Base-by-base conservation (phyloP, 2,113 vertebrate genomes). In the Macquaria australasica region DNA sequence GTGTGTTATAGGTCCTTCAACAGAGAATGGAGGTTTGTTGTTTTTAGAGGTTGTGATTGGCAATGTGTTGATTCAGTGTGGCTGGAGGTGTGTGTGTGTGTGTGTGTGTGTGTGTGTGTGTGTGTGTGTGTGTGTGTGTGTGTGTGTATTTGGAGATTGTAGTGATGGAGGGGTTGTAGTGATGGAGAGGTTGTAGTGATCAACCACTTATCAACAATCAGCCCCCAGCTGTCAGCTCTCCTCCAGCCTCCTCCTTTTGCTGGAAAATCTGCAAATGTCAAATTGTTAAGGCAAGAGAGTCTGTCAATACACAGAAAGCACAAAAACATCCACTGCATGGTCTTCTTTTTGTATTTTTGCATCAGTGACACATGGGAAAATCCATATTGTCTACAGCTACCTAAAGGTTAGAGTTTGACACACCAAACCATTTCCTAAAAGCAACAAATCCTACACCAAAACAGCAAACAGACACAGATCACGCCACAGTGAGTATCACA, bases 151-250 rank as follows among this genome's bases (percentile, higher is more conserved):
- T 50, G 53, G 43, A 70, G 60, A 41, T 48, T 51, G 63, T 70
- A 21, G 43, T 12, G 45, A 77, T 34, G 60, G 66, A 77, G 37
- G 50, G 34, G 56, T 66, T 81, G 70, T 5, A 69, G 67, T 7
- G 8, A 74, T 72, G n/a, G n/a, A n/a, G n/a, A n/a, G n/a, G n/a
- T 64, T 80, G 70, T 5, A 69, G 67, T 7, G 8, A 74, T 72
- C 70, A 71, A 45, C 64, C 64, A 23, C 79, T 88, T 81, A 73
- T 68, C 79, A 68, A 18, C 79, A 84, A 81, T 90, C 77, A 78
- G 75, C 77, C 79, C 62, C 81, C 84, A 82, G 60, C 73, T 79
- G 81, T 73, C 79, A 73, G 81, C 72, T 53, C 68, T 80, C 34
- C 62, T 77, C 63, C 74, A 60, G 48, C 62, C 51, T 79, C 79